A percentile compares a stretch with the other conserved stretches of the same genome.
Evolutionary conservation across 1,140 invertebrate species (phyloP).

Genomic region (Ceratitis capitata): DNA sequence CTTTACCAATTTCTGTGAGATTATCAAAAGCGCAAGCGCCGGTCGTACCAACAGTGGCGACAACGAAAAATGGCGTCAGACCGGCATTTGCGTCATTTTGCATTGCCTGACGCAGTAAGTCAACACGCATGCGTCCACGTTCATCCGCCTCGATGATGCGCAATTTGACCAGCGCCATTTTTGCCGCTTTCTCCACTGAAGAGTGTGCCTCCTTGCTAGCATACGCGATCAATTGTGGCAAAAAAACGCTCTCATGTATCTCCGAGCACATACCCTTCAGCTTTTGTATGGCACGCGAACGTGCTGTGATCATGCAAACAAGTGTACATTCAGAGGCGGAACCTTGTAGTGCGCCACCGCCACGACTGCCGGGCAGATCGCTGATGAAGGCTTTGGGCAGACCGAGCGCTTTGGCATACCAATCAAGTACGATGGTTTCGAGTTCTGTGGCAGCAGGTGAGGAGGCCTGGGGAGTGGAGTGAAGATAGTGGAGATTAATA

Average conservation of each 20-base stretch:
- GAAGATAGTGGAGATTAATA: slow-evolving; percentile 49
- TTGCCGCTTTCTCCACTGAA: slow-evolving; percentile 93
- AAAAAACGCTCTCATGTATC: slow-evolving; percentile 74
- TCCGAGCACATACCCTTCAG: slow-evolving; percentile 67
- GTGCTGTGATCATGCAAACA: slow-evolving; percentile 82
- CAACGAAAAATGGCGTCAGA: slow-evolving; percentile 88
- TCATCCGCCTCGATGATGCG: slow-evolving; percentile 89
- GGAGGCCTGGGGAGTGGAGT: slow-evolving; percentile 69
- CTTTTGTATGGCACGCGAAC: slow-evolving; percentile 77
- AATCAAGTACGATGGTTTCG: slow-evolving; percentile 80
- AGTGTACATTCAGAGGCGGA: slow-evolving; percentile 90
- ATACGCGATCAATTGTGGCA: slow-evolving; percentile 87
- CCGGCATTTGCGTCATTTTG: slow-evolving; percentile 82
- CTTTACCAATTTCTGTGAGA: slow-evolving; percentile 81
- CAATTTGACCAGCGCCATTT: slow-evolving; percentile 89
- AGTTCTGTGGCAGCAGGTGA: slow-evolving; percentile 87
- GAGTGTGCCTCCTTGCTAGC: slow-evolving; percentile 87
- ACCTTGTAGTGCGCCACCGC: slow-evolving; percentile 82
- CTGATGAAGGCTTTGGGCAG: slow-evolving; percentile 69
- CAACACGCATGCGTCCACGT: slow-evolving; percentile 79
- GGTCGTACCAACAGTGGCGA: slow-evolving; percentile 81
- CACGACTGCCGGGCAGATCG: slow-evolving; percentile 69
- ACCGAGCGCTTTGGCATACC: slow-evolving; percentile 71
- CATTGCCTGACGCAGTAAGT: slow-evolving; percentile 75
- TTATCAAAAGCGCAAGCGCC: slow-evolving; percentile 86